Evolutionary conservation across 2,113 vertebrate genomes (phyloP), one percentile per base, ranked within the genome.

Genomic region (Calyptomena viridis): DNA sequence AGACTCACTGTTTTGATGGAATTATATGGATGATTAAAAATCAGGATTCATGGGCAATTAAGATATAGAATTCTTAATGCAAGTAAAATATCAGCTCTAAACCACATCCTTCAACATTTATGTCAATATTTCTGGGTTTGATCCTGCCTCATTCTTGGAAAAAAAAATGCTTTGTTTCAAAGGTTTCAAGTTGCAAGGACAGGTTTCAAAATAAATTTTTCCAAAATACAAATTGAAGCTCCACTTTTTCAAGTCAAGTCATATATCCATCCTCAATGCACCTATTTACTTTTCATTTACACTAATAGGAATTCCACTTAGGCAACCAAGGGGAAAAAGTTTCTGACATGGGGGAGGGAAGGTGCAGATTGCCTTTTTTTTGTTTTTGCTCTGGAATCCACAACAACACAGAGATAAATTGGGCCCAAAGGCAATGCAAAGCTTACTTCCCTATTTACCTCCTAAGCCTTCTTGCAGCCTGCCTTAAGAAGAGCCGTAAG

Each of bases 241-340:
- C 16, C 7, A 19, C 8, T 71, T 85, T 76, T 94, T 74, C 46
- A 71, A 83, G 79, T 85, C 71, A 71, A 91, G 59, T 82, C 81
- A 58, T 58, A 89, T 69, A 62, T 55, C 64, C 55, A 69, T 94
- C 86, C 59, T 69, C 42, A 39, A 7, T 73, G 56, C 39, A 76
- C 40, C 17, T 85, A 39, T 31, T 84, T 91, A 55, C 52, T 80
- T 84, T 60, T 64, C 40, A 39, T 81, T 83, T 76, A 59, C 30
- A 50, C 59, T 74, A 78, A 83, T 2, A 95, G 50, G 50, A 95
- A 93, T 96, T 95, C 85, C 93, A 77, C 33, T 20, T 23, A 83
- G 31, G 87, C 85, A 97, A 80, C 30, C 63, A 74, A 85, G 67
- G 91, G 67, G 89, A 95, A 93, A 69, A 94, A 18, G 33, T 20